Percentiles rank a stretch among this genome's conserved stretches.
phyloP scores from a whole-genome alignment of 30 jellyfish, hydroid and myxozoan species.

The Aurelia aurita region DNA sequence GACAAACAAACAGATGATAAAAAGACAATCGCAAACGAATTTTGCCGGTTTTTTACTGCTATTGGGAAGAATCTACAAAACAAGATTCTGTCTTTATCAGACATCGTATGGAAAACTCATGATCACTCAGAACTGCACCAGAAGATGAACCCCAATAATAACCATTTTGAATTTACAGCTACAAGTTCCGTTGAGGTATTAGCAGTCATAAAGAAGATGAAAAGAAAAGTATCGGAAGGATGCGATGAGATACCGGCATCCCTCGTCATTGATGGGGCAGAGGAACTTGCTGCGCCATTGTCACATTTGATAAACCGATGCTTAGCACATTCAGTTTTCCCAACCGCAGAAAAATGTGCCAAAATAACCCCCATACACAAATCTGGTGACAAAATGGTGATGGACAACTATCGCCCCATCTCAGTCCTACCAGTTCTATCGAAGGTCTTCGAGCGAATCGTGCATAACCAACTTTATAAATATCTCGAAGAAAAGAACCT shows the following conservation, averaged over 20 bases:
- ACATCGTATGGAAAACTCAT: background rate
- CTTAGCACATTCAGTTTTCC: too few species aligned
- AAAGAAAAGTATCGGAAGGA: background rate
- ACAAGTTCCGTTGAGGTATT: background rate
- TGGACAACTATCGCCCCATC: too few species aligned
- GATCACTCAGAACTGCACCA: background rate
- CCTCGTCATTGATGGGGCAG: background rate
- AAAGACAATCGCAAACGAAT: background rate
- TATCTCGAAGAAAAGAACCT: too few species aligned
- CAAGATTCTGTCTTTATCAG: background rate
- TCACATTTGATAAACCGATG: too few species aligned
- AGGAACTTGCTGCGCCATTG: constrained; percentile 6
- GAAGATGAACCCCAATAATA: background rate
- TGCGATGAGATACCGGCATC: background rate
- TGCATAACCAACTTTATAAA: too few species aligned
- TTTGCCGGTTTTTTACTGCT: background rate
- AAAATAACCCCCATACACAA: too few species aligned
- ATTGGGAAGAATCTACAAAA: background rate
- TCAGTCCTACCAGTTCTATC: too few species aligned
- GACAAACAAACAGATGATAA: background rate
- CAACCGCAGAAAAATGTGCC: too few species aligned
- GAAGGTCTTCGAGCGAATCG: too few species aligned
- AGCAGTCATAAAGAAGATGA: background rate
- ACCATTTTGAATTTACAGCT: background rate
- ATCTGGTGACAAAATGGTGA: too few species aligned